A percentile compares a stretch with the other conserved stretches of the same genome.
These are phyloP conservation scores for Loxodonta africana DNA, from an alignment of 2,113 vertebrate genomes.

Conservation along the genomic window DNA sequence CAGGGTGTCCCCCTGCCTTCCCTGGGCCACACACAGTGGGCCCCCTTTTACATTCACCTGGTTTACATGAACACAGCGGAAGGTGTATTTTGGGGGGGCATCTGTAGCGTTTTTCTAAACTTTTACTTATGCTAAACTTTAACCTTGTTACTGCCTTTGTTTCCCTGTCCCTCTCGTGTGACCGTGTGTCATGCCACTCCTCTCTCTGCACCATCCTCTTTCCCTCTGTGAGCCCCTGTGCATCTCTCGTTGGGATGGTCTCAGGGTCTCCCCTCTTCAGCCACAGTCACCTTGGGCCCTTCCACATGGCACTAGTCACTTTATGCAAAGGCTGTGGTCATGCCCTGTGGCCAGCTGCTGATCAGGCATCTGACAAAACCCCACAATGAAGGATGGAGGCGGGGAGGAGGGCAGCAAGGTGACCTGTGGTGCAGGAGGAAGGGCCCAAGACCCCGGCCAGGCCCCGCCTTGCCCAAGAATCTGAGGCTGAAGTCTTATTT, in stretches of 20 bases:
- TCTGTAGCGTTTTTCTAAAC: not conserved
- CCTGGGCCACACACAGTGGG: not conserved
- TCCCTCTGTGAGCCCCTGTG: no score
- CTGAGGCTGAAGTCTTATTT: not conserved
- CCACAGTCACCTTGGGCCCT: accelerated
- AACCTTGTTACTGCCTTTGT: not conserved
- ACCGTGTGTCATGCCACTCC: no score
- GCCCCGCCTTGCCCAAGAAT: not conserved
- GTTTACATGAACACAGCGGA: not conserved
- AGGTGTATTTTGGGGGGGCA: no score
- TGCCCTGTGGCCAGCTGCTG: no score
- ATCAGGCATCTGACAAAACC: not conserved
- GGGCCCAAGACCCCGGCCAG: not conserved
- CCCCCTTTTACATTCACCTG: accelerated
- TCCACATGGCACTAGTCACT: accelerated
- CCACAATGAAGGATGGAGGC: accelerated
- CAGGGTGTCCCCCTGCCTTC: no score
- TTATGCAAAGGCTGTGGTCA: not conserved
- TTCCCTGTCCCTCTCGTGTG: no score
- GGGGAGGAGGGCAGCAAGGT: accelerated
- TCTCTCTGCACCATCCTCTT: accelerated
- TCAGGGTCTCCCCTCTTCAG: not conserved
- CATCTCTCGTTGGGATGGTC: no score
- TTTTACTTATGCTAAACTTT: not conserved
- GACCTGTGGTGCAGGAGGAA: not conserved